A percentile compares a stretch with the other conserved stretches of the same genome.
Evolutionary conservation across 2,113 vertebrate species (phyloP).

Genomic region (Cheilinus undulatus): DNA sequence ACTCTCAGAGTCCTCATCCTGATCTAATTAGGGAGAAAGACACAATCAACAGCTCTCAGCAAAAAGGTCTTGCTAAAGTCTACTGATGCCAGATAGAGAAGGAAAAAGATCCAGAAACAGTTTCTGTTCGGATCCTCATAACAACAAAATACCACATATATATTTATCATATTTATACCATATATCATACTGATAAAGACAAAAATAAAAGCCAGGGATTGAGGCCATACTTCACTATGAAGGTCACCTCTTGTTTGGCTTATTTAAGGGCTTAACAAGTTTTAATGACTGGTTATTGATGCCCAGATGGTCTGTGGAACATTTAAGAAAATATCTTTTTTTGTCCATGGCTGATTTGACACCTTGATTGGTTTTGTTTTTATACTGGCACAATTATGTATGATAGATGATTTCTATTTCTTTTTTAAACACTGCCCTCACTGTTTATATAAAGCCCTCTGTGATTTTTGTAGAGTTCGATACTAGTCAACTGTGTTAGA

Average conservation of each 20-base stretch:
- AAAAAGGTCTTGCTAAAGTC: constrained; percentile 11
- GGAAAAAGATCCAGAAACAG: too few relatives aligned
- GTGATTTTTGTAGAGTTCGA: too few relatives aligned
- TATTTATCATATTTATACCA: too few relatives aligned
- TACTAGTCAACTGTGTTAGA: too few relatives aligned
- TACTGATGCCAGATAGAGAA: background rate
- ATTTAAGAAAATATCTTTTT: background rate
- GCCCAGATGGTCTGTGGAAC: background rate
- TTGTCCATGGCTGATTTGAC: background rate
- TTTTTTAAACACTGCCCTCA: too few relatives aligned
- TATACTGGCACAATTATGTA: too few relatives aligned
- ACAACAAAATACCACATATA: too few relatives aligned
- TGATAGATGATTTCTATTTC: too few relatives aligned
- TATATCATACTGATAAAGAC: too few relatives aligned
- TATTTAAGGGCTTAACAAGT: background rate
- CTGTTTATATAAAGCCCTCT: too few relatives aligned
- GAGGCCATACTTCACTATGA: constrained; percentile 3
- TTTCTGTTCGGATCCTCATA: too few relatives aligned
- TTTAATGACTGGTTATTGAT: background rate
- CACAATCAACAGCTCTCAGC: background rate
- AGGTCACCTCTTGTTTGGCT: constrained; percentile 4
- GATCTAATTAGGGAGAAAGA: constrained; percentile 40
- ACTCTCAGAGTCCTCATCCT: constrained; percentile 26
- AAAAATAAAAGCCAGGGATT: background rate
- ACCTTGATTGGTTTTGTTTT: background rate